Evolutionary conservation across 2,113 vertebrate species (phyloP).

Genomic region (Aptenodytes forsteri): DNA sequence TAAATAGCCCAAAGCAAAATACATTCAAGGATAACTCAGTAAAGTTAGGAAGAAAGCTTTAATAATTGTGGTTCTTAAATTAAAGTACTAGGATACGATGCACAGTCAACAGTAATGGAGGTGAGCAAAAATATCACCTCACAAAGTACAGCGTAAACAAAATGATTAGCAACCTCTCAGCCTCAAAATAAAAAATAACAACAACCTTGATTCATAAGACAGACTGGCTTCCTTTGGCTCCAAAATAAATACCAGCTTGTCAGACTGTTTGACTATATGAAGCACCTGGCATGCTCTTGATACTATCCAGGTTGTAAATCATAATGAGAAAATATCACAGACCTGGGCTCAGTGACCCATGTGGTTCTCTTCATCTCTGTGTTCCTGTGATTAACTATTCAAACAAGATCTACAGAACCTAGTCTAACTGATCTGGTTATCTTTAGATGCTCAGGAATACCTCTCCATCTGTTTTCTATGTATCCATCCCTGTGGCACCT

Average conservation of each 20-base stretch:
- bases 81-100: neutral
- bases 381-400: slow-evolving; percentile 58
- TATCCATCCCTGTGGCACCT: neutral
- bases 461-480: slow-evolving; percentile 39
- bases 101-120: neutral
- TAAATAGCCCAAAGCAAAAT: neutral
- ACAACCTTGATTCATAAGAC: neutral
- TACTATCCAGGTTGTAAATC: slow-evolving; percentile 47
- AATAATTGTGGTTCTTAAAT: neutral
- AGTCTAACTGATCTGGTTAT: slow-evolving; percentile 30
- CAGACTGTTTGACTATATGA: slow-evolving; percentile 15
- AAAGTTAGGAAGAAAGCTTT: neutral
- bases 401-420: slow-evolving; percentile 28
- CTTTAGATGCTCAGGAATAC: slow-evolving; percentile 43
- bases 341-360: slow-evolving; percentile 34
- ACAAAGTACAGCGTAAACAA: neutral
- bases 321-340: slow-evolving; percentile 49
- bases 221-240: neutral
- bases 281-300: slow-evolving; percentile 32
- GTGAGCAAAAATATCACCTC: neutral
- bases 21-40: neutral
- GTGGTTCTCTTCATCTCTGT: slow-evolving; percentile 52
- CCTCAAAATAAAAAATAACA: slow-evolving; percentile 25
- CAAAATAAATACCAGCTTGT: slow-evolving; percentile 49
- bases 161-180: neutral